Percentiles rank a stretch among this genome's conserved stretches.
Conservation (phyloP, 2,797 vertebrate species). For the Austrolebias charrua region DNA sequence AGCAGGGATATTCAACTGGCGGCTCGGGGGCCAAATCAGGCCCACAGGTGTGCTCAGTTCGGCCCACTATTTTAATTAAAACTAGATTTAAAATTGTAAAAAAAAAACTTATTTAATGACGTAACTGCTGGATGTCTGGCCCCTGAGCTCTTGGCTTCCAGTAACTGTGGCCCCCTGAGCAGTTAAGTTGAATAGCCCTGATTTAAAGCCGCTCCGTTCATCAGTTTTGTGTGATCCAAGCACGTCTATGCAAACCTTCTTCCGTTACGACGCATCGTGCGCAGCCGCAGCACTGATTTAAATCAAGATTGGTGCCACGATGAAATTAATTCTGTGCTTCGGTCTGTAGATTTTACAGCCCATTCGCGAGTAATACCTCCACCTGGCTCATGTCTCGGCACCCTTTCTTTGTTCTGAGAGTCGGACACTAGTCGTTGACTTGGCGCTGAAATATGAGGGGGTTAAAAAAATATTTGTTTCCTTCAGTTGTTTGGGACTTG, state of each 20-base stretch:
- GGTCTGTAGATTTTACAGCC: background rate
- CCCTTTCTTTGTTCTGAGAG: background rate
- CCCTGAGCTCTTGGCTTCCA: too few species aligned
- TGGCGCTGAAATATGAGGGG: slow-evolving; percentile 25
- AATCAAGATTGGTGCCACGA: background rate
- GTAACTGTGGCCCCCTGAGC: too few species aligned
- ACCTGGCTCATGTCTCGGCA: slow-evolving; percentile 22
- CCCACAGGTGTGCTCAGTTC: too few species aligned
- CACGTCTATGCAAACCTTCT: slow-evolving; percentile 75
- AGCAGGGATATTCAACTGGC: too few species aligned
- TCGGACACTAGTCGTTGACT: slow-evolving; percentile 27
- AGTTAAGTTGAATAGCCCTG: too few species aligned
- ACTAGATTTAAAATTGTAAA: too few species aligned
- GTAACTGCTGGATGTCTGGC: too few species aligned
- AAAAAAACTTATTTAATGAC: too few species aligned
- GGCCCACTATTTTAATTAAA: too few species aligned
- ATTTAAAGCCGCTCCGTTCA: too few species aligned
- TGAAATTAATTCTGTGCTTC: slow-evolving; percentile 23
- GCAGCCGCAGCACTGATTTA: slow-evolving; percentile 35
- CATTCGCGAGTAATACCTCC: slow-evolving; percentile 51
- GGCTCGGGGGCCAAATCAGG: too few species aligned
- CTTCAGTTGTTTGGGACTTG: slow-evolving; percentile 15
- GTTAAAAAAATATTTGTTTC: slow-evolving; percentile 29
- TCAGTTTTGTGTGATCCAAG: slow-evolving; percentile 34
- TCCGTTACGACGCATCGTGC: slow-evolving; percentile 35